Evolutionary conservation across 2,888 invertebrate genomes (phyloP).

Genomic region (Eupithecia subfuscata): DNA sequence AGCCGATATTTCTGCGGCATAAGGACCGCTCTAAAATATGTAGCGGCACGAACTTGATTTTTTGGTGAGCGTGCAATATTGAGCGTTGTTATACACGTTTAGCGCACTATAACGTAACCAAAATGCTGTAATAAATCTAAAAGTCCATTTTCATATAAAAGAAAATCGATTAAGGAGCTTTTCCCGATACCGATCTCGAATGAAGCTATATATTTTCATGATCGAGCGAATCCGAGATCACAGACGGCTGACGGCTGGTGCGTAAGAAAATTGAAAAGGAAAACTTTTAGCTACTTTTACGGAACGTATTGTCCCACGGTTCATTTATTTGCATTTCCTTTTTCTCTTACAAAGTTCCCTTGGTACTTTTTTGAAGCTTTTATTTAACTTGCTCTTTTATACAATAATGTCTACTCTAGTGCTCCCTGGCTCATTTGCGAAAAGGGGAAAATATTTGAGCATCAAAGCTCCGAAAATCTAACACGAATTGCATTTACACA

Average conservation of each 20-base stretch:
- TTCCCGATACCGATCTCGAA: constrained; percentile 81
- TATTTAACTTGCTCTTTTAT: constrained; percentile 13
- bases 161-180: constrained; percentile 83
- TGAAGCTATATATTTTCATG: constrained; percentile 84
- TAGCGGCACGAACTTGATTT: constrained; percentile 71
- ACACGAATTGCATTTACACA: constrained; percentile 21
- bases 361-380: constrained; percentile 25
- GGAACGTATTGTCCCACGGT: constrained; percentile 62
- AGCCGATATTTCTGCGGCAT: constrained; percentile 70
- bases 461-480: not conserved
- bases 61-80: constrained; percentile 78
- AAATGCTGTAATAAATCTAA: constrained; percentile 80
- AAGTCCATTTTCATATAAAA: constrained; percentile 83
- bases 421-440: not conserved
- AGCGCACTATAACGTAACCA: constrained; percentile 73
- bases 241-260: constrained; percentile 77
- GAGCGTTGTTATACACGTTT: constrained; percentile 72
- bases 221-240: constrained; percentile 80
- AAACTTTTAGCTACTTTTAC: constrained; percentile 73
- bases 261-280: constrained; percentile 79
- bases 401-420: constrained; percentile 16
- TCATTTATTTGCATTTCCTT: constrained; percentile 60
- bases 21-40: constrained; percentile 71
- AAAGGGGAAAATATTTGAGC: not conserved
- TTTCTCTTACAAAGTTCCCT: constrained; percentile 33